Base-by-base conservation (phyloP, 2,113 vertebrate species). In the Cheilinus undulatus region DNA sequence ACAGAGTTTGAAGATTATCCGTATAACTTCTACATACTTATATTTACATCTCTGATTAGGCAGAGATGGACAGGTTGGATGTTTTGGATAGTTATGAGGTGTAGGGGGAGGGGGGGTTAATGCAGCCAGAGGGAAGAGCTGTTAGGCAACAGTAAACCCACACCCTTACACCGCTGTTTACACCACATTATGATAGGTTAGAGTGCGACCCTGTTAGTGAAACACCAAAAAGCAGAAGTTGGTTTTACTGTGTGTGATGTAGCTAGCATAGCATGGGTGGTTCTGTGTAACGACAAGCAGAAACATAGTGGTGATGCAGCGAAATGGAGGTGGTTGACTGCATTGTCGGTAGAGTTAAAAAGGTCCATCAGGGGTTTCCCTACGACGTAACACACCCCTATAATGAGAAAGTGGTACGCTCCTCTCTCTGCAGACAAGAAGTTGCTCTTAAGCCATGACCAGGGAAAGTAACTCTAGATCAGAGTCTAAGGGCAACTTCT, bases 21-120 rank as follows among this genome's bases (percentile, higher is more conserved):
- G 58, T 73, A 61, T 26, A 75, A 76, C 69, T 74, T 85, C 69
- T 87, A 84, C 77, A 85, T 87, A 82, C n/a, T 36, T 30, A 68
- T 87, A 91, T 87, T 74, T 89, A 88, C 82, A 89, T 78, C 56
- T 86, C 76, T 20, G n/a, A 52, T 67, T 61, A 27, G 80, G 51
- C 66, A 76, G 79, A 80, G 79, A 79, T 67, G 75, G 67, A 46
- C 58, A 70, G 23, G 26, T 9, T 72, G 57, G 71, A 74, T 70
- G 74, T 54, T 64, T n/a, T 72, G 32, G 51, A 80, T 78, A 67
- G 27, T 81, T 73, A 46, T 53, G 57, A 62, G 69, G 72, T 64
- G 60, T 48, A 40, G 46, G 57, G 63, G 66, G 72, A 53, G 67
- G 69, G 66, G 72, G 57, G 67, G 69, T 83, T 78, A 84, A 84